Evolutionary conservation across 2,113 vertebrate species (phyloP).

Genomic region (Ailurus styani): DNA sequence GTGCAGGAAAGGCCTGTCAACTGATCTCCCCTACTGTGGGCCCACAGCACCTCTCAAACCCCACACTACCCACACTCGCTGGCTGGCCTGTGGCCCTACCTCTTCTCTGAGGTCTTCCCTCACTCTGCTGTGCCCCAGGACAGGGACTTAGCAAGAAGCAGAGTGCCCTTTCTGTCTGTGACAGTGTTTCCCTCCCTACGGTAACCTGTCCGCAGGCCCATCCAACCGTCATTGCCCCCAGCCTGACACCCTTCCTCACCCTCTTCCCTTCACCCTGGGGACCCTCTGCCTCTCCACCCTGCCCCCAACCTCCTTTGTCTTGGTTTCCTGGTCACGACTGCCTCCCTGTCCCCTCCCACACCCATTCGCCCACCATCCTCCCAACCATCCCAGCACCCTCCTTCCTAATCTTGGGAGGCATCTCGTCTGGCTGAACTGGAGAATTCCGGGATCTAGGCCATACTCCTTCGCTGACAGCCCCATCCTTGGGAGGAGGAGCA

Average conservation of each 20-base stretch:
- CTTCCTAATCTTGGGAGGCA: conserved; percentile 70
- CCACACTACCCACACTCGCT: not conserved
- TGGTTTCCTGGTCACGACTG: not conserved
- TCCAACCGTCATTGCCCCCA: not conserved
- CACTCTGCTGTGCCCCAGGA: not conserved
- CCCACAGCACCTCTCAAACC: not conserved
- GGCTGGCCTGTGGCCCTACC: not conserved
- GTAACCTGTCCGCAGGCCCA: not conserved
- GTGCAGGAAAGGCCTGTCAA: not conserved
- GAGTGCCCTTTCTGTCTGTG: not conserved
- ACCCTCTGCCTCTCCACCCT: not conserved
- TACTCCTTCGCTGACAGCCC: conserved; percentile 45
- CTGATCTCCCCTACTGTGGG: not conserved
- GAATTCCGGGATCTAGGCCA: conserved; percentile 72
- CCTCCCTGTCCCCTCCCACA: not conserved
- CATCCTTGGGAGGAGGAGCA: conserved; percentile 38
- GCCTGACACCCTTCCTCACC: not conserved
- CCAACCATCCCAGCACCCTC: conserved; percentile 44
- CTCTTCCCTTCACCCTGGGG: not conserved
- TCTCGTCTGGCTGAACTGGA: conserved; percentile 66
- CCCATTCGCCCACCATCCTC: not conserved
- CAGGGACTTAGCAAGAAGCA: not conserved
- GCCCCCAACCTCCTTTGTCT: not conserved
- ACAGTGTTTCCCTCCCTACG: not conserved
- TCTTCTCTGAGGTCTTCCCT: not conserved